Evolutionary conservation across 1,140 invertebrate species (phyloP), one percentile per base, ranked within the genome.

Genomic region (Sinonovacula constricta): DNA sequence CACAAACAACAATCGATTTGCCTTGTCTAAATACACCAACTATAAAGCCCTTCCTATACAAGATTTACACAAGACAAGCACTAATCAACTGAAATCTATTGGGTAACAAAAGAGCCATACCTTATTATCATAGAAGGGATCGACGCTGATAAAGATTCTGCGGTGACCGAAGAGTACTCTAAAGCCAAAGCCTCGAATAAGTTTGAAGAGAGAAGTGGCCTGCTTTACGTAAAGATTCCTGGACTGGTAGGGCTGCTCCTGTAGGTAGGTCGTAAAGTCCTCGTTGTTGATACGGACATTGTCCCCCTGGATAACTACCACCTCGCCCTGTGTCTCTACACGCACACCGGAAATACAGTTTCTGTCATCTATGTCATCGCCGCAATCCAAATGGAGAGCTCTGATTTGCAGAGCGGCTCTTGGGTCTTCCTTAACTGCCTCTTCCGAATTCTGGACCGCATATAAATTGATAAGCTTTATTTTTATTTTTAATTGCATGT

Each of bases 81-180:
- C n/a, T n/a, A n/a, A n/a, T n/a, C n/a, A n/a, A n/a, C n/a, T n/a
- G n/a, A n/a, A n/a, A n/a, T n/a, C n/a, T n/a, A n/a, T n/a, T n/a
- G n/a, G n/a, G n/a, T n/a, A 45, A 45, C 7, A 45, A 39, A 7
- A 53, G 33, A 18, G 12, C 14, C 54, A 28, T 59, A 83, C 81
- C 78, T 80, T 83, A 45, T 83, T 83, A 49, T 80, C 74, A 57
- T 80, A 83, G 49, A 80, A 83, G 36, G 81, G 72, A 33, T 71
- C 70, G 14, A 83, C 57, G 36, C 69, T 83, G 31, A 83, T 51
- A 45, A 53, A 80, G 7, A 83, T 66, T 30, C 60, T 33, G 15
- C 39, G 31, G 39, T 76, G 31, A 34, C 79, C 78, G 24, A 49
- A 80, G 0, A 80, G 59, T 2, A 83, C 63, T 26, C 67, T 34